Evolutionary conservation across 2,797 vertebrate species (phyloP).

Genomic region (Phoebastria nigripes): DNA sequence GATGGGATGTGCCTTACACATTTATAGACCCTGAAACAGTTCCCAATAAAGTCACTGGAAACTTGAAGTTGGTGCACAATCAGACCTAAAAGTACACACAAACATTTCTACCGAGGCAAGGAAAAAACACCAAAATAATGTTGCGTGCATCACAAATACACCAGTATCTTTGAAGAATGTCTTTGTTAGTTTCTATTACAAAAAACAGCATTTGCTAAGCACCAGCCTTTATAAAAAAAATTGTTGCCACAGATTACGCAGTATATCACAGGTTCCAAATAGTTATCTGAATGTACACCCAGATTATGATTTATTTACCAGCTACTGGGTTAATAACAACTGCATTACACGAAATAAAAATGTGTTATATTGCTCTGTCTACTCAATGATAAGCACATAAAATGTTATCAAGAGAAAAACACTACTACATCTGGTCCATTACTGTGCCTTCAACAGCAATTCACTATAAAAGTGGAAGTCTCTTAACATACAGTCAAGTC

Average conservation of each 20-base stretch:
- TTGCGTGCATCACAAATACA: neutral
- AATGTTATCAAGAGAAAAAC: neutral
- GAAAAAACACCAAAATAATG: neutral
- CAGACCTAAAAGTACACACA: neutral
- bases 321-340: neutral
- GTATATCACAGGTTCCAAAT: neutral
- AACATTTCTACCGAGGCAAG: neutral
- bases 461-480: neutral
- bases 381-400: neutral
- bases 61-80: neutral
- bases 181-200: neutral
- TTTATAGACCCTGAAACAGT: neutral
- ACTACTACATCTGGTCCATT: neutral
- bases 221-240: neutral
- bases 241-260: fast-evolving
- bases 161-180: neutral
- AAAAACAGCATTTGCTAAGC: neutral
- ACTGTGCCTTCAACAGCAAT: neutral
- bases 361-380: neutral
- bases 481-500: neutral
- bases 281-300: neutral
- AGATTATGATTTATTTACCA: neutral
- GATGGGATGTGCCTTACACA: neutral
- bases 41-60: neutral
- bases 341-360: neutral